phyloP scores from a whole-genome alignment of 2,113 vertebrate genomes.

The Bombycilla garrulus region DNA sequence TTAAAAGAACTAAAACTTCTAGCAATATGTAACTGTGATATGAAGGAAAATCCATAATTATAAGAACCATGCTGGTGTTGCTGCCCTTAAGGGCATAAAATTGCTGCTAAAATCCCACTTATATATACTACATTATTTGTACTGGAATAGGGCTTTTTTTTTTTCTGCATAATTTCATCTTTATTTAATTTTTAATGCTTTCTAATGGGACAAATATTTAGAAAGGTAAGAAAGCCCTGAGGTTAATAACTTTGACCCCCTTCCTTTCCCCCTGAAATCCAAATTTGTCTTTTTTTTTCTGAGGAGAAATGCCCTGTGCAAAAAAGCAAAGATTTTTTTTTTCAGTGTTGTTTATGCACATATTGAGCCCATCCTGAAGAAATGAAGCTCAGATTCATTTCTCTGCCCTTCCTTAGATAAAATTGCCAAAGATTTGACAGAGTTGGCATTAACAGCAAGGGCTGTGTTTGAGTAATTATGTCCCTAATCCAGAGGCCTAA shows the following conservation, averaged over 20 bases:
- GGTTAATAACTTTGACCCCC: constrained; percentile 42
- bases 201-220: constrained; percentile 72
- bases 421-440: not conserved
- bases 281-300: not conserved
- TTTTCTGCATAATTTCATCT: constrained; percentile 68
- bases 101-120: constrained; percentile 57
- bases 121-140: constrained; percentile 71
- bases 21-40: not conserved
- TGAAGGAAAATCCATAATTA: not conserved
- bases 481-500: not conserved
- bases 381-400: not conserved
- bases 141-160: constrained; percentile 20
- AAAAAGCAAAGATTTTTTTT: not conserved
- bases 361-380: not conserved
- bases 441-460: not conserved
- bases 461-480: not conserved
- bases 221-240: constrained; percentile 69
- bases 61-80: not conserved
- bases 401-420: not conserved
- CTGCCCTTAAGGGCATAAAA: not conserved
- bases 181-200: constrained; percentile 73
- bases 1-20: not conserved
- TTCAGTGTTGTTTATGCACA: not conserved
- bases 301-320: not conserved
- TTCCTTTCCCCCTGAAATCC: not conserved